phyloP scores from a whole-genome alignment of 2,113 vertebrate species.

The Daphoenositta chrysoptera region DNA sequence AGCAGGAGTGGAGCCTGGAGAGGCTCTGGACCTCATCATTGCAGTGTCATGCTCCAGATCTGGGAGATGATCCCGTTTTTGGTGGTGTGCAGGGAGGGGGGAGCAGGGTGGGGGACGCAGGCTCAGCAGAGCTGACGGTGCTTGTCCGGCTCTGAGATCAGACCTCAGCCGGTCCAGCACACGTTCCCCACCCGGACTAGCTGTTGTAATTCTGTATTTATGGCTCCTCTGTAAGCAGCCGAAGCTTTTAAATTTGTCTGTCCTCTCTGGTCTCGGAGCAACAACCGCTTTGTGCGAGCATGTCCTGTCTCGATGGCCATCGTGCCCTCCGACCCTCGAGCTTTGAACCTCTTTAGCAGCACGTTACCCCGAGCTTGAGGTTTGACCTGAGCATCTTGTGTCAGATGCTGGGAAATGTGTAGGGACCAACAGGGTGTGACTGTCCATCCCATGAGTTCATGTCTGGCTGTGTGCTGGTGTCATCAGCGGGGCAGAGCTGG shows the following conservation, averaged over 20 bases:
- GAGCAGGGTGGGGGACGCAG: accelerated
- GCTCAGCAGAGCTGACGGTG: accelerated
- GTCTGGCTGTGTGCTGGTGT: background rate
- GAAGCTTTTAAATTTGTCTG: background rate
- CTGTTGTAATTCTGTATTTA: background rate
- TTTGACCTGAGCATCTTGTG: background rate
- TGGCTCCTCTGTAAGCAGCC: background rate
- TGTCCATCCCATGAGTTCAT: background rate
- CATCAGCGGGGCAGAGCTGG: background rate
- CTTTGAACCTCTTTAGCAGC: accelerated
- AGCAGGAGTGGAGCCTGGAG: background rate
- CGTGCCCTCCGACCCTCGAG: accelerated
- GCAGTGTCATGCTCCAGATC: background rate
- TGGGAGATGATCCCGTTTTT: accelerated
- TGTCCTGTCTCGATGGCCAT: background rate
- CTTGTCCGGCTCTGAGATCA: background rate
- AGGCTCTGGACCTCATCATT: background rate
- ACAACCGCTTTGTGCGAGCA: accelerated
- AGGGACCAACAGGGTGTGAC: background rate
- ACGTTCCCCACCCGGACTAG: background rate
- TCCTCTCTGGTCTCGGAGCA: background rate
- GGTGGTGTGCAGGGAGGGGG: background rate
- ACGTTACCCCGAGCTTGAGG: background rate
- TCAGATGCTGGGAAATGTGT: background rate
- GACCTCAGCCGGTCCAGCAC: background rate